A percentile compares a stretch with the other conserved stretches of the same genome.
phyloP scores from a whole-genome alignment of 2,113 vertebrate genomes.

The Orycteropus afer region DNA sequence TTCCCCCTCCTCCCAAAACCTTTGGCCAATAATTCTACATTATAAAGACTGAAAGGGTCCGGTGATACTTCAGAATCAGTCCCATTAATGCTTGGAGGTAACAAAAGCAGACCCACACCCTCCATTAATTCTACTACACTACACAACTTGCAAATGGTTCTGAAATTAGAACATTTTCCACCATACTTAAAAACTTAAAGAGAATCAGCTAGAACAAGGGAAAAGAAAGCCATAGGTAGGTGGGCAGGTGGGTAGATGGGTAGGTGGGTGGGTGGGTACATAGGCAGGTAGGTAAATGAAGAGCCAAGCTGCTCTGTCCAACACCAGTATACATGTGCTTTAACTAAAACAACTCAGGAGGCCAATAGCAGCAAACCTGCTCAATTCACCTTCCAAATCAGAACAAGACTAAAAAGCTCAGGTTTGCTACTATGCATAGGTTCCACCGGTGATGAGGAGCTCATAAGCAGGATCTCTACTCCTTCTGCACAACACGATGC shows the following conservation, averaged over 20 bases:
- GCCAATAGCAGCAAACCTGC: slow-evolving; percentile 77
- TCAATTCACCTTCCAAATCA: slow-evolving; percentile 77
- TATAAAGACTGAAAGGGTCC: slow-evolving; percentile 67
- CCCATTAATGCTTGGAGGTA: slow-evolving; percentile 63
- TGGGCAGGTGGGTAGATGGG: too few species aligned
- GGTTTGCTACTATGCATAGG: slow-evolving; percentile 88
- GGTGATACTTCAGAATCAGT: slow-evolving; percentile 56
- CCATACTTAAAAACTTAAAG: slow-evolving; percentile 69
- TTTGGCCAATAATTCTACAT: slow-evolving; percentile 79
- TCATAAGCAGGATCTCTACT: slow-evolving; percentile 95
- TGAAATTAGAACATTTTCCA: slow-evolving; percentile 76
- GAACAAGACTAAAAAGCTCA: slow-evolving; percentile 76
- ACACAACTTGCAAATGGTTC: slow-evolving; percentile 75
- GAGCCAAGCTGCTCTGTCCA: slow-evolving; percentile 83
- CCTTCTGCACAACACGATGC: slow-evolving; percentile 93
- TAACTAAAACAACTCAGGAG: slow-evolving; percentile 82
- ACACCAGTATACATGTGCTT: slow-evolving; percentile 87
- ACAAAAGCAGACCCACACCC: slow-evolving; percentile 67
- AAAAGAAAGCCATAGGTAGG: slow-evolving; percentile 62
- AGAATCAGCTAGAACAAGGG: slow-evolving; percentile 58
- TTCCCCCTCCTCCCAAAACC: slow-evolving; percentile 46
- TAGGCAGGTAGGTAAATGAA: slow-evolving; percentile 67
- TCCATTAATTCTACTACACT: slow-evolving; percentile 68
- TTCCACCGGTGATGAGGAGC: slow-evolving; percentile 93
- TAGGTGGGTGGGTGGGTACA: slow-evolving; percentile 73